Evolutionary conservation across 1,140 invertebrate species (phyloP), one percentile per base, ranked within the genome.

Genomic region (Papilio dardanus): DNA sequence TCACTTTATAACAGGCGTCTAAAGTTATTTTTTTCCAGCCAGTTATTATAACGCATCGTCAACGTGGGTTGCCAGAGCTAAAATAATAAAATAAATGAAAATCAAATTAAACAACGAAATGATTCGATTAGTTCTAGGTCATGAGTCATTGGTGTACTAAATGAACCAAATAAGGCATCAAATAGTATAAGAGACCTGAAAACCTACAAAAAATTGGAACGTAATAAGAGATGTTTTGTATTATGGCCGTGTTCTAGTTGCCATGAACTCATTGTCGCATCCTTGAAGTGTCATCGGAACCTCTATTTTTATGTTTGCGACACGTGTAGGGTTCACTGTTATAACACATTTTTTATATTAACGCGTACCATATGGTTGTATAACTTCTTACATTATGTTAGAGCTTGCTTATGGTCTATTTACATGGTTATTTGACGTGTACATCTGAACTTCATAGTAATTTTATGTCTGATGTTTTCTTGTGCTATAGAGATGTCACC

Each of bases 231-330:
- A 71, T 54, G 14, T 24, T 24, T n/a, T 28, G 10, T 42, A 42
- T 24, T 71, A 46, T n/a, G 21, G 30, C 50, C 7, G 6, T 54
- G 71, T 58, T 73, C 37, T 50, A 71, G 71, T 73, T 54, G 30
- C 46, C 71, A 73, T 73, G 71, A 73, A 54, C 71, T 73, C 71
- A 73, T 54, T 73, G 16, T 33, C 3, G 71, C 71, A 73, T 54
- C 71, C 71, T 73, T 73, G 71, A 54, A 73, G 37, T 33, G 71
- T 58, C 28, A 73, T 30, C 71, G 71, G 35, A 58, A 31, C 28
- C 21, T 42, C 40, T 40, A 16, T 46, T 71, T 71, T 3, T 71
- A 71, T 19, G 67, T 28, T 21, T 40, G 40, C 14, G 40, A 71
- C 40, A 62, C 54, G 54, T 62, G 54, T 62, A 62, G 8, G 54